A percentile compares a stretch with the other conserved stretches of the same genome.
Conservation (phyloP, 2,113 vertebrate genomes). For the Sminthopsis crassicaudata region DNA sequence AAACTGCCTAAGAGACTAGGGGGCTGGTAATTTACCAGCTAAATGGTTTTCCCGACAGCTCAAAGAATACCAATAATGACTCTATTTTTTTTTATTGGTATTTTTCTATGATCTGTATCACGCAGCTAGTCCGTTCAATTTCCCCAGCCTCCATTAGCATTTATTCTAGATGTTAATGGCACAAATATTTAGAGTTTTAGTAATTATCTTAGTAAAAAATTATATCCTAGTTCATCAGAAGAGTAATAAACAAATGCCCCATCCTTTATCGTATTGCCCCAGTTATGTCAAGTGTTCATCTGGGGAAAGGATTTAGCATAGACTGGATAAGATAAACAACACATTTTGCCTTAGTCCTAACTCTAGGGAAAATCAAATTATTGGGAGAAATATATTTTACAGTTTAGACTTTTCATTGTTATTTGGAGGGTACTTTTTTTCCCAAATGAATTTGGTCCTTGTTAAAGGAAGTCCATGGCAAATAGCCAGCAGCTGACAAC, state of each 20-base stretch:
- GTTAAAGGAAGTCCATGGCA: background rate
- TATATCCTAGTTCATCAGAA: background rate
- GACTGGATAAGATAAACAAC: background rate
- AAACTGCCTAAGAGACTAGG: conserved; percentile 10
- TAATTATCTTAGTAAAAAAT: conserved; percentile 27
- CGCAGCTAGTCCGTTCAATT: background rate
- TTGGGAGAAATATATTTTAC: background rate
- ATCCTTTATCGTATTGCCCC: conserved; percentile 35
- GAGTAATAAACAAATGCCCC: conserved; percentile 11
- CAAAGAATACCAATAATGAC: background rate
- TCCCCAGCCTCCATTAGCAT: conserved; percentile 10
- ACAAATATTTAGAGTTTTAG: conserved; percentile 24
- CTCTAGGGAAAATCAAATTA: background rate
- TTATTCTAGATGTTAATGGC: background rate
- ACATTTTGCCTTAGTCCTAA: conserved; percentile 11
- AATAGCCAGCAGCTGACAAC: background rate
- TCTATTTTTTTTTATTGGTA: conserved; percentile 40
- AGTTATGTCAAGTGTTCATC: background rate
- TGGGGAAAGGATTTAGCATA: conserved; percentile 6
- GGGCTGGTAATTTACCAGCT: background rate
- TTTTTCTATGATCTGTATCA: background rate
- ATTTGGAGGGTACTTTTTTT: background rate
- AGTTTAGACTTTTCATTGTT: background rate
- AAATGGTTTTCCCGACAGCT: conserved; percentile 11
- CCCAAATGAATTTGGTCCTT: background rate